Base-by-base conservation (phyloP, 2,797 vertebrate genomes). In the Enteromius anoplus region DNA sequence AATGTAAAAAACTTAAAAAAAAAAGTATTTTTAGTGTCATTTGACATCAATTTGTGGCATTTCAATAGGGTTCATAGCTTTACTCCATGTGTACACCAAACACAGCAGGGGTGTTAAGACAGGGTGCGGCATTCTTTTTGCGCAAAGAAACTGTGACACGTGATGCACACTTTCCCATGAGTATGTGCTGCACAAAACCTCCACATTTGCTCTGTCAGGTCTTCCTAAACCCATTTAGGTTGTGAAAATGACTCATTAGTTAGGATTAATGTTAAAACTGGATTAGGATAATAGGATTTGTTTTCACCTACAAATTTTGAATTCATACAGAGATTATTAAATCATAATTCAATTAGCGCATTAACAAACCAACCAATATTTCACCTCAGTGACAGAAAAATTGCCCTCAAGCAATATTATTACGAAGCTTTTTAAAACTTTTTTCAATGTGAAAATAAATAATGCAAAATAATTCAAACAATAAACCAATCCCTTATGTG, bases 31-130 rank as follows among this genome's bases (percentile, higher is more conserved):
- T 40, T 49, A 55, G 58, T 49, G 23, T 76, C 89, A 85, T 87
- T 91, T 81, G 51, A 90, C 86, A 85, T 90, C 88, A 88, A 87
- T 89, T 86, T 85, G 91, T 92, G 72, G 88, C 86, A 92, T 93
- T 95, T 96, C 95, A 96, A 96, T 96, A 96, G 95, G 95, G 95
- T 96, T 96, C 95, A 96, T 96, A 96, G 95, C 95, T 95, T 95
- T 94, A 95, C 93, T 94, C 92, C 91, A 92, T 90, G 91, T 93
- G 94, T 92, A 94, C 91, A 94, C 89, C 92, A 93, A 93, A 94
- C 91, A 91, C 91, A 92, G 86, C 92, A 92, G 87, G 92, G 87
- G 90, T 88, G 92, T 86, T 86, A 47, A 78, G 65, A 87, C 87
- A 87, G 87, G 72, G 88, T 81, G 75, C 76, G 21, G 10, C 49